Conservation (phyloP, 2,888 invertebrate species). For the Rhogogaster chlorosoma region DNA sequence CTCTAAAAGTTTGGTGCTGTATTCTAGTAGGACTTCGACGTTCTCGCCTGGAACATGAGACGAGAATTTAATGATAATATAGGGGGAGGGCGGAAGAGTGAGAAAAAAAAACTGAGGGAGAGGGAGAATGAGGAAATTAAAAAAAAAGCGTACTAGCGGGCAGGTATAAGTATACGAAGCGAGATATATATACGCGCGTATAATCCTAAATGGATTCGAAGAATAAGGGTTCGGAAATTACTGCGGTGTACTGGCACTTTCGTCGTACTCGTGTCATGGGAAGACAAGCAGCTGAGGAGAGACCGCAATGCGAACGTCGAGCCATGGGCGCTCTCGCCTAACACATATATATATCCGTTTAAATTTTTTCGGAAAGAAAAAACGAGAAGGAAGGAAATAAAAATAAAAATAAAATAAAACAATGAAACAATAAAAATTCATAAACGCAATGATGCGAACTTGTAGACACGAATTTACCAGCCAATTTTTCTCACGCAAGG, state of each 20-base stretch:
- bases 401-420: not conserved
- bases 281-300: too few relatives aligned
- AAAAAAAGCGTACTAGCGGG: not conserved
- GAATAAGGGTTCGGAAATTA: not conserved
- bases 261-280: not conserved
- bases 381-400: too few relatives aligned
- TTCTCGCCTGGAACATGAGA: slow-evolving; percentile 76
- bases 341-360: too few relatives aligned
- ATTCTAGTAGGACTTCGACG: slow-evolving; percentile 83
- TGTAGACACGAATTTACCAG: too few relatives aligned
- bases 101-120: not conserved
- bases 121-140: not conserved
- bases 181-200: not conserved
- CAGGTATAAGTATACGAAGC: not conserved
- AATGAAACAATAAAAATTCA: too few relatives aligned
- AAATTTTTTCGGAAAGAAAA: too few relatives aligned
- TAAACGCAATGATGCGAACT: too few relatives aligned
- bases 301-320: not conserved
- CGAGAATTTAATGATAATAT: slow-evolving; percentile 27
- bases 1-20: slow-evolving; percentile 87
- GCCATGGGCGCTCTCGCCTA: too few relatives aligned
- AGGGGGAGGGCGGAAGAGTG: not conserved
- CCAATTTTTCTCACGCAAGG: too few relatives aligned
- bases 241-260: not conserved
- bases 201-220: slow-evolving; percentile 5